These are phyloP conservation scores for Acrobeloides nanus DNA, from an alignment of 2,888 invertebrate species.

Conservation along the genomic window DNA sequence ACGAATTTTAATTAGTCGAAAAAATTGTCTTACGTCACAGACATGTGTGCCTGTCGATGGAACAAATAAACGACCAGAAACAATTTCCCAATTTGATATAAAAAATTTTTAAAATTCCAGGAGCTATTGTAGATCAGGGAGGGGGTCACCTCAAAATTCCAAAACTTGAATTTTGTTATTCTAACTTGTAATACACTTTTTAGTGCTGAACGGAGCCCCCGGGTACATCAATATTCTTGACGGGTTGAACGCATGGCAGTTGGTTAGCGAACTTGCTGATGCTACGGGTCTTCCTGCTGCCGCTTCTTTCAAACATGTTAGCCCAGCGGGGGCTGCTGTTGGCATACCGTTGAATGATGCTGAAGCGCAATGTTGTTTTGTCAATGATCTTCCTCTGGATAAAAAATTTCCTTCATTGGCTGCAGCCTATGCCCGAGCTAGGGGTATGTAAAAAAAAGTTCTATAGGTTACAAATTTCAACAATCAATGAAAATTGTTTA, in stretches of 20 bases:
- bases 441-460: slow-evolving; percentile 27
- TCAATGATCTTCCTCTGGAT: slow-evolving; percentile 69
- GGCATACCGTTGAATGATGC: slow-evolving; percentile 70
- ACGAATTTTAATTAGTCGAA: too few species aligned
- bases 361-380: slow-evolving; percentile 83
- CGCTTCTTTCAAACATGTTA: slow-evolving; percentile 82
- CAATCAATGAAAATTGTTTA: too few species aligned
- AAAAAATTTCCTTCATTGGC: slow-evolving; percentile 59
- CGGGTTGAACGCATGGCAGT: slow-evolving; percentile 91
- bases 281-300: slow-evolving; percentile 74
- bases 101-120: too few species aligned
- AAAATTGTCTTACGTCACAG: too few species aligned
- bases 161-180: too few species aligned
- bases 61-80: too few species aligned
- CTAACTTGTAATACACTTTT: too few species aligned
- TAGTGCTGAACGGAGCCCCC: slow-evolving; percentile 83
- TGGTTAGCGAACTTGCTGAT: slow-evolving; percentile 76
- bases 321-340: slow-evolving; percentile 70
- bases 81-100: too few species aligned
- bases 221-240: slow-evolving; percentile 96
- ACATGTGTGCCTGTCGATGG: too few species aligned
- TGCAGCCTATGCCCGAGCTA: slow-evolving; percentile 35
- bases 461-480: not conserved
- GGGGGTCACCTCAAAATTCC: too few species aligned
- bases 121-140: too few species aligned